Base-by-base conservation (phyloP, 2,888 invertebrate species). In the Drosophila fulvimacula region DNA sequence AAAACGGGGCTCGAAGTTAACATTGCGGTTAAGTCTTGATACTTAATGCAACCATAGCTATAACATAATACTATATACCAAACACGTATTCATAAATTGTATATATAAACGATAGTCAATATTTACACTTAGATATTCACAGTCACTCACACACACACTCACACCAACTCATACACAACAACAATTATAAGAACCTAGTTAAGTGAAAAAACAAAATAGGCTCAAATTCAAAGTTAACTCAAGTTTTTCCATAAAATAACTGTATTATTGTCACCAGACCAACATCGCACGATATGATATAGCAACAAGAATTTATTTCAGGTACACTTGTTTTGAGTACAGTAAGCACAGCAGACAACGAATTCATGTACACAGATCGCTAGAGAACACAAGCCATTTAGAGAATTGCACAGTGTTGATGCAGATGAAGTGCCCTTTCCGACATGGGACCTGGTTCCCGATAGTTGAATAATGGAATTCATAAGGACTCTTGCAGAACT, bases 1-100 rank as follows among this genome's bases (percentile, higher is more conserved):
- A 81, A 77, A 79, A 88, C 83, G 89, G 88, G 90, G 91, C 90
- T 91, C 91, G 89, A 92, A 92, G 92, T 92, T 92, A 92, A 92
- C 92, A 92, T 91, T 90, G 90, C 69, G 75, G 65, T 73, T 87
- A 87, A 87, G 87, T 74, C 71, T 49, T 73, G 82, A 74, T 69
- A 75, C 76, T 76, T 73, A 69, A 62, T 60, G 51, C 62, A 72
- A 68, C 69, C 66, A 73, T 76, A 81, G 60, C 44, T 69, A 68
- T 68, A 72, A 3, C 9, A 60, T 46, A 65, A 17, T 36, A 69
- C 49, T 59, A 72, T 39, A 59, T 32, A 58, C 63, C 57, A 69
- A 68, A 49, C 51, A 19, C 51, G 74, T 74, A 73, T 69, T 65
- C 62, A 69, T 73, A 72, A 77, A 65, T 48, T 79, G 72, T 49